These are phyloP conservation scores for Novumbra hubbsi DNA, from an alignment of 2,797 vertebrate species.

Conservation along the genomic window DNA sequence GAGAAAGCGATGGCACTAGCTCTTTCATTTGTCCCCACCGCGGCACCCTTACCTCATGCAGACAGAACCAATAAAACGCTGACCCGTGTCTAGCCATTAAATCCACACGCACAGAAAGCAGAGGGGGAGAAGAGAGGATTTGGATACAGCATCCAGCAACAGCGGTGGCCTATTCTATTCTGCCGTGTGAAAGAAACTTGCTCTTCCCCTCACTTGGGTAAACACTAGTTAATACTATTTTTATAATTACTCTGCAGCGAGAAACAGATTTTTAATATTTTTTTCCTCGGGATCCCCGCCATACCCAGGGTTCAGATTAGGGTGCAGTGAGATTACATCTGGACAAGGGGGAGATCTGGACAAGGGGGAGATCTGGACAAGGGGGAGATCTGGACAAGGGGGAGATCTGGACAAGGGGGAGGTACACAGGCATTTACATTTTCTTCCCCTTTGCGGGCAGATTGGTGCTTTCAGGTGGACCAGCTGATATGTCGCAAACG, in stretches of 20 bases:
- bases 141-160: not conserved
- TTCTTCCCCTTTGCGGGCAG: not conserved
- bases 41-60: conserved; percentile 23
- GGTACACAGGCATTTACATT: conserved; percentile 21
- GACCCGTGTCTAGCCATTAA: conserved; percentile 42
- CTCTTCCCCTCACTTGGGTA: not conserved
- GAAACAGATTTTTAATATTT: conserved; percentile 8
- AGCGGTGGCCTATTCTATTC: conserved; percentile 1
- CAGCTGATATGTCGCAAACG: not conserved
- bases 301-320: conserved; percentile 28
- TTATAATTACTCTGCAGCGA: conserved; percentile 27
- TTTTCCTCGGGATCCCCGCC: not conserved
- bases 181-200: not conserved
- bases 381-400: no score
- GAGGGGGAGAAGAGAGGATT: not conserved
- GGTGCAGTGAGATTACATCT: conserved; percentile 35
- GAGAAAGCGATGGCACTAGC: conserved; percentile 13
- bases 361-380: no score
- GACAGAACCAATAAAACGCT: conserved; percentile 47
- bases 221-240: conserved; percentile 21
- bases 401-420: conserved; percentile 28
- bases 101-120: conserved; percentile 10
- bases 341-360: conserved; percentile 22
- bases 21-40: conserved; percentile 41
- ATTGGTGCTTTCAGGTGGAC: not conserved